phyloP scores from a whole-genome alignment of 2,797 vertebrate species.

The Lerista edwardsae region DNA sequence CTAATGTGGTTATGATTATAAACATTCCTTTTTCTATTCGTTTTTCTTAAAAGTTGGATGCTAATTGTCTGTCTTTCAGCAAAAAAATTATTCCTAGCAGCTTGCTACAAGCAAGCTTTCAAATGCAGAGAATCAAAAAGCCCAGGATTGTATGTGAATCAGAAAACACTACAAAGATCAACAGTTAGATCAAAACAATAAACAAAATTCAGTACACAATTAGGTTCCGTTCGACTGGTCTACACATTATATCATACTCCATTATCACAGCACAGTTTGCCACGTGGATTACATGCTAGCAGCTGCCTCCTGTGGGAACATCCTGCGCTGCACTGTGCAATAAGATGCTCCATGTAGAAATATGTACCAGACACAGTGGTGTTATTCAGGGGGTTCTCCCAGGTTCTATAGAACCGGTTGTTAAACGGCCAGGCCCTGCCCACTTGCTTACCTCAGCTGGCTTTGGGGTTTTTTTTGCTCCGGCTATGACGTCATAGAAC shows the following conservation, averaged over 20 bases:
- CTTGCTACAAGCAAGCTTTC: not conserved
- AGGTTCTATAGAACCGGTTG: no score
- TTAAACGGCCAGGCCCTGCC: no score
- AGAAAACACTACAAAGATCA: not conserved
- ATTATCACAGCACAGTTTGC: not conserved
- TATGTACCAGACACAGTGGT: no score
- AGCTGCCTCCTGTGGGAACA: not conserved
- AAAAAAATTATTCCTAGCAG: not conserved
- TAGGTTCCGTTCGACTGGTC: not conserved
- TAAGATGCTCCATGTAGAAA: not conserved
- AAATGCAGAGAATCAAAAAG: not conserved
- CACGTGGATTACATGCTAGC: not conserved
- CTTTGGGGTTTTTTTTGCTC: no score
- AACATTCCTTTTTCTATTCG: not conserved
- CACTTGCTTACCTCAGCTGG: no score
- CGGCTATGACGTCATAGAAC: no score
- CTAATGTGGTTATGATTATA: accelerated
- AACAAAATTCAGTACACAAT: not conserved
- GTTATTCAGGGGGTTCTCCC: no score
- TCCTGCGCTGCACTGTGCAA: not conserved
- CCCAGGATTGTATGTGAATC: slow-evolving; percentile 5
- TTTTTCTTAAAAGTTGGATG: not conserved
- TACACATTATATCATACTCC: not conserved
- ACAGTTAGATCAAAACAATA: not conserved
- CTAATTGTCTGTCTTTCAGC: not conserved